Conservation (phyloP, 35 echinoderm and acorn worm genomes). For the Hemicentrotus pulcherrimus region DNA sequence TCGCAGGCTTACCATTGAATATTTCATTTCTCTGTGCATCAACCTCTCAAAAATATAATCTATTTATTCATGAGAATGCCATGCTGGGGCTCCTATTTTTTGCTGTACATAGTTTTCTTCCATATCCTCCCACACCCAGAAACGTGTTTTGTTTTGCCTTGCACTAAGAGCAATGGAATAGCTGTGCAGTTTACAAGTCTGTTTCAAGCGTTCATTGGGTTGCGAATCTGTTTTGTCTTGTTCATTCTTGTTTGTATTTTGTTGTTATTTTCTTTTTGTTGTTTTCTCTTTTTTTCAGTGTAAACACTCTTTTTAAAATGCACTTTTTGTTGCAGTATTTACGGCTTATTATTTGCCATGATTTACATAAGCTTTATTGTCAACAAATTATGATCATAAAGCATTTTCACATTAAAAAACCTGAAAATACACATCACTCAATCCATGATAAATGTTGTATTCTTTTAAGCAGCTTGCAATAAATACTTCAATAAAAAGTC, state of each 20-base stretch:
- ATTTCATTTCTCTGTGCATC: slow-evolving; percentile 12
- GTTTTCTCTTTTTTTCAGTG: background rate
- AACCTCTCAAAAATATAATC: background rate
- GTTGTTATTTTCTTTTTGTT: background rate
- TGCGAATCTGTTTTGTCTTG: background rate
- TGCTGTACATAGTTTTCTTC: background rate
- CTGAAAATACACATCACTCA: too few species aligned
- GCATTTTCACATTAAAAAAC: too few species aligned
- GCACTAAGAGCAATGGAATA: background rate
- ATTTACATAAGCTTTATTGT: background rate
- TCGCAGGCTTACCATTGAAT: background rate
- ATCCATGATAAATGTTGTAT: too few species aligned
- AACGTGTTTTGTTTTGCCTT: background rate
- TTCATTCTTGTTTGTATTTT: background rate
- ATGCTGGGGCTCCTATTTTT: background rate
- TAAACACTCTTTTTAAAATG: background rate
- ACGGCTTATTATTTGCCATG: background rate
- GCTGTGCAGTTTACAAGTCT: background rate
- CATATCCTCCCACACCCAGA: background rate
- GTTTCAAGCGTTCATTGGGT: background rate
- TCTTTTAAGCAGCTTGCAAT: too few species aligned
- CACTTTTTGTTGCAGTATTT: background rate
- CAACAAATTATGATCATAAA: background rate
- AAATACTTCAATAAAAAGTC: too few species aligned
- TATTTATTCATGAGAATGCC: slow-evolving; percentile 5